Percentiles rank a stretch among this genome's conserved stretches.
These are phyloP conservation scores for Rhimphoctona megacephalus DNA, from an alignment of 2,888 invertebrate genomes.

Conservation along the genomic window DNA sequence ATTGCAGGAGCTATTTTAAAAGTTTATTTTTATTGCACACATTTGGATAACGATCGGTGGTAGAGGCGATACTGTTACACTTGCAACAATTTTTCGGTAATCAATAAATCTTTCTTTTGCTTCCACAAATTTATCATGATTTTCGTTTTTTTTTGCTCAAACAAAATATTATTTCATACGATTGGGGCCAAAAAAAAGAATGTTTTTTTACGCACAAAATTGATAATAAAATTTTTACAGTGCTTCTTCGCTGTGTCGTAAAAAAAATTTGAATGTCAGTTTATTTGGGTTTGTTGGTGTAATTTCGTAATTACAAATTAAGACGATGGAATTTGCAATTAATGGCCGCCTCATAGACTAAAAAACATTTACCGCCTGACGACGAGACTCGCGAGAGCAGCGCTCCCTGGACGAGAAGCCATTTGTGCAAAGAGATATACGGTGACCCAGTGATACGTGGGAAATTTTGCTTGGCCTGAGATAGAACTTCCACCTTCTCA, in stretches of 20 bases:
- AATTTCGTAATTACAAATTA: background rate
- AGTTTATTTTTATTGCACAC: background rate
- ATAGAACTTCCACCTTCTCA: conserved; percentile 47
- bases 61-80: background rate
- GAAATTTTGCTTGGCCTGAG: conserved; percentile 67
- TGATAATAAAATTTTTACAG: background rate
- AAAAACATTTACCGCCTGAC: conserved; percentile 68
- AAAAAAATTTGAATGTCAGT: background rate
- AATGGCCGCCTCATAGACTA: conserved; percentile 17
- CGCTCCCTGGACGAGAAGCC: background rate
- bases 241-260: background rate
- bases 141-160: background rate
- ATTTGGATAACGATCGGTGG: background rate
- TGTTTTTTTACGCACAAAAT: background rate
- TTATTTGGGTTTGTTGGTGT: background rate
- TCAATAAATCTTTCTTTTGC: background rate
- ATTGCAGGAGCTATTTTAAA: background rate
- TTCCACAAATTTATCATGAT: background rate
- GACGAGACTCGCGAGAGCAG: conserved; percentile 13
- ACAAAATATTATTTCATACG: background rate
- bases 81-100: background rate
- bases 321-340: conserved; percentile 17
- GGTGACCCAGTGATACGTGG: conserved; percentile 72
- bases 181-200: background rate
- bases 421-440: conserved; percentile 13